A percentile compares a stretch with the other conserved stretches of the same genome.
These are phyloP conservation scores for Gephyroberyx darwinii DNA, from an alignment of 2,797 vertebrate species.

Conservation along the genomic window DNA sequence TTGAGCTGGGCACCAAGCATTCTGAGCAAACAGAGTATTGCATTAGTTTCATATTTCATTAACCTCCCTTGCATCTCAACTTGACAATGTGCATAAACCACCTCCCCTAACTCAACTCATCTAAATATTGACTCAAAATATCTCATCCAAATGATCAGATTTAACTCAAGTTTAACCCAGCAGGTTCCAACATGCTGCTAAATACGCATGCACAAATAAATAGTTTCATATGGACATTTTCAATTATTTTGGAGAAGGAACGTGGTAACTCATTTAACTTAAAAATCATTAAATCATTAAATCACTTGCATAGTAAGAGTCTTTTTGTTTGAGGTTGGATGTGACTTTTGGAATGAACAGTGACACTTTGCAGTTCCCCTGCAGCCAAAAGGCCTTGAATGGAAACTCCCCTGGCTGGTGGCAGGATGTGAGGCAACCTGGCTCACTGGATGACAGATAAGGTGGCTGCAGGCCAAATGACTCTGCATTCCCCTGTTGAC, in stretches of 20 bases:
- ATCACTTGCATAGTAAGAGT: background rate
- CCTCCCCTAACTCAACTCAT: slow-evolving; percentile 8
- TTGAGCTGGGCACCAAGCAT: slow-evolving; percentile 12
- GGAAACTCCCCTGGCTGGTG: slow-evolving; percentile 1
- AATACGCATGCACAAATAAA: background rate
- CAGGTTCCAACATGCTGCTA: background rate
- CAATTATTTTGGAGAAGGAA: background rate
- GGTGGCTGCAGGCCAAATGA: slow-evolving; percentile 53
- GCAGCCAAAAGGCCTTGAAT: slow-evolving; percentile 8
- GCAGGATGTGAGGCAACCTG: background rate
- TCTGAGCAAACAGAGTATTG: slow-evolving; percentile 30
- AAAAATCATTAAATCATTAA: too few relatives aligned
- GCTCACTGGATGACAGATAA: slow-evolving; percentile 22
- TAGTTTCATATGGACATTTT: slow-evolving; percentile 5
- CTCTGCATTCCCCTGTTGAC: slow-evolving; percentile 13
- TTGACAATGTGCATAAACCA: slow-evolving; percentile 33
- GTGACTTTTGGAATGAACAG: background rate
- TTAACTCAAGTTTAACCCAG: background rate
- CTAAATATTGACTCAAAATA: slow-evolving; percentile 43
- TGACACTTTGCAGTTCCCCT: background rate
- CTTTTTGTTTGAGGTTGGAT: background rate
- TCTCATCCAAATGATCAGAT: slow-evolving; percentile 23
- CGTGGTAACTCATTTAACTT: background rate
- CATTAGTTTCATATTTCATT: slow-evolving; percentile 41
- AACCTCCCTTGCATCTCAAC: slow-evolving; percentile 26